A percentile compares a stretch with the other conserved stretches of the same genome.
Evolutionary conservation across 2,113 vertebrate species (phyloP).

Genomic region (Malurus alboscapulatus): DNA sequence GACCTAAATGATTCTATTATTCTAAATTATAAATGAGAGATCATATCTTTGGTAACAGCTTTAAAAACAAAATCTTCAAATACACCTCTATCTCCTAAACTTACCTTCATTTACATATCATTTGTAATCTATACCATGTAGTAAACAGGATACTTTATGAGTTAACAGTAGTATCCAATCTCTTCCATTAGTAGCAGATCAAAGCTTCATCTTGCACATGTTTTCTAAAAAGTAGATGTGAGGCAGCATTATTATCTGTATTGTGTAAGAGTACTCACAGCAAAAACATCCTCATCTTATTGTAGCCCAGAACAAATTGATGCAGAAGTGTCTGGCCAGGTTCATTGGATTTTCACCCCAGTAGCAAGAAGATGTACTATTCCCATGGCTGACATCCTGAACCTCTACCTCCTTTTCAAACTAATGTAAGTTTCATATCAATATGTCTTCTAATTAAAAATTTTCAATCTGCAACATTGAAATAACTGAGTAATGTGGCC

Average conservation of each 20-base stretch:
- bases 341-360: neutral
- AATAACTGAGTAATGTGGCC: neutral
- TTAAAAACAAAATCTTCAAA: neutral
- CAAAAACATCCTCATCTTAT: neutral
- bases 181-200: neutral
- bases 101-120: neutral
- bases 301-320: neutral
- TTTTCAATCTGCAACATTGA: neutral
- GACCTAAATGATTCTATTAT: neutral
- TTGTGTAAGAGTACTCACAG: neutral
- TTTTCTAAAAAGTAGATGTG: neutral
- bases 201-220: neutral
- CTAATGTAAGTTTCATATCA: neutral
- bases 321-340: neutral
- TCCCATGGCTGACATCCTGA: neutral
- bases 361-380: neutral
- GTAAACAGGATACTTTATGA: neutral
- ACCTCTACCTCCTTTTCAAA: neutral
- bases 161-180: neutral
- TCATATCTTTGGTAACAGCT: neutral
- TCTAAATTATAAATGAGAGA: neutral
- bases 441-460: neutral
- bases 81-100: neutral
- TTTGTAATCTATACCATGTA: neutral
- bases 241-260: neutral